Evolutionary conservation across 2,888 invertebrate genomes (phyloP), one percentile per base, ranked within the genome.

Genomic region (Bugulina stolonifera): DNA sequence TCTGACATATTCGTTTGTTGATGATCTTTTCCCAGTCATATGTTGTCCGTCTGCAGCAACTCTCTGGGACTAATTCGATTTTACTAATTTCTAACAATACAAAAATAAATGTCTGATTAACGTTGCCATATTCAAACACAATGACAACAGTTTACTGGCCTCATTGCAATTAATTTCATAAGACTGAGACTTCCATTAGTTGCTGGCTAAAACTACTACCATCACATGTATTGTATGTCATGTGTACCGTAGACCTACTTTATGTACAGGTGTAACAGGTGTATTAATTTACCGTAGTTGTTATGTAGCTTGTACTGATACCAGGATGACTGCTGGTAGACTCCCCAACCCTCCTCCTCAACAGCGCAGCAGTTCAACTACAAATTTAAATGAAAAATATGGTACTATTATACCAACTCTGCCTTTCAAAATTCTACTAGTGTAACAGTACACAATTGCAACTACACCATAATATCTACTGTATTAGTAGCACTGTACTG

Each of bases 301-400:
- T 70, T 70, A 52, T 70, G 43, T n/a, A 35, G 52, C 54, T 70
- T 43, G 52, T 70, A 70, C 25, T 70, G 70, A 27, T 70, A 70
- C 70, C 70, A 70, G 5, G 70, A 70, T 2, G 70, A 70, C 2
- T n/a, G 18, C 29, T 70, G 70, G 32, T 70, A 70, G 25, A 54
- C n/a, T 5, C 27, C 52, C 70, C 70, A 70, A 18, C 52, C 70
- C 32, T 70, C 54, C 22, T n/a, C 32, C 3, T 70, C 70, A 18
- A 70, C 70, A 43, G 70, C 70, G 23, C 70, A 70, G 52, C 70
- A 70, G 52, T 70, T 70, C 32, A 70, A 52, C 70, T 70, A 52
- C 23, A 70, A 43, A 70, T 10, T 27, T 14, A 58, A 23, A 27
- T 23, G 10, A 5, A 10, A 10, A 10, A 58, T n/a, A 58, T 10